phyloP scores from a whole-genome alignment of 1,140 invertebrate species.

The Caenorhabditis remanei region DNA sequence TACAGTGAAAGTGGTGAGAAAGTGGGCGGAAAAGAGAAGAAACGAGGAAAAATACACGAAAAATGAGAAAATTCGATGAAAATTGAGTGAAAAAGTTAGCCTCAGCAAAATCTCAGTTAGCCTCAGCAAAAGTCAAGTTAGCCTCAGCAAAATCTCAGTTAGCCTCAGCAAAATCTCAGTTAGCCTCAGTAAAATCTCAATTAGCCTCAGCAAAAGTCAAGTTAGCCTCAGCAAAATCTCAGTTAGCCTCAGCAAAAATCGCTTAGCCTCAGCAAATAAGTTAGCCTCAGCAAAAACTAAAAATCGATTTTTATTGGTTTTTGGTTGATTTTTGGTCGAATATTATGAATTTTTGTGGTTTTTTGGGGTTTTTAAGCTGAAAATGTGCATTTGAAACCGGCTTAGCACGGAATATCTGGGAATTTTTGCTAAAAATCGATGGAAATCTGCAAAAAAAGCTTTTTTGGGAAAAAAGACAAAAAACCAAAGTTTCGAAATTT shows the following conservation, averaged over 20 bases:
- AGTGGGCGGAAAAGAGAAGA: background rate
- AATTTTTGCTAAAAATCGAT: too few relatives aligned
- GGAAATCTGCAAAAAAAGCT: too few relatives aligned
- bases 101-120: background rate
- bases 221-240: too few relatives aligned
- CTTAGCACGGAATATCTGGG: too few relatives aligned
- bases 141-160: too few relatives aligned
- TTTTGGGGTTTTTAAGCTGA: too few relatives aligned
- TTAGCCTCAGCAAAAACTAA: background rate
- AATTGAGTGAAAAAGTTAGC: background rate
- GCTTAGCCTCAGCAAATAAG: too few relatives aligned
- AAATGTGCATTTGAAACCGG: too few relatives aligned
- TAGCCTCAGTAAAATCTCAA: too few relatives aligned
- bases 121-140: background rate
- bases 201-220: too few relatives aligned
- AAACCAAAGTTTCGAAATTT: background rate
- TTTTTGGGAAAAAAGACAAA: background rate
- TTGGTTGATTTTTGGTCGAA: background rate
- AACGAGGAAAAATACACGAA: background rate
- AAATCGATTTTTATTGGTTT: background rate
- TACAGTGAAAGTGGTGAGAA: background rate
- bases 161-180: too few relatives aligned
- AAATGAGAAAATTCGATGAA: background rate
- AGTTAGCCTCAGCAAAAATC: too few relatives aligned
- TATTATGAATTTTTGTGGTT: background rate